Evolutionary conservation across 1,140 invertebrate genomes (phyloP).

Genomic region (Trichonephila inaurata): DNA sequence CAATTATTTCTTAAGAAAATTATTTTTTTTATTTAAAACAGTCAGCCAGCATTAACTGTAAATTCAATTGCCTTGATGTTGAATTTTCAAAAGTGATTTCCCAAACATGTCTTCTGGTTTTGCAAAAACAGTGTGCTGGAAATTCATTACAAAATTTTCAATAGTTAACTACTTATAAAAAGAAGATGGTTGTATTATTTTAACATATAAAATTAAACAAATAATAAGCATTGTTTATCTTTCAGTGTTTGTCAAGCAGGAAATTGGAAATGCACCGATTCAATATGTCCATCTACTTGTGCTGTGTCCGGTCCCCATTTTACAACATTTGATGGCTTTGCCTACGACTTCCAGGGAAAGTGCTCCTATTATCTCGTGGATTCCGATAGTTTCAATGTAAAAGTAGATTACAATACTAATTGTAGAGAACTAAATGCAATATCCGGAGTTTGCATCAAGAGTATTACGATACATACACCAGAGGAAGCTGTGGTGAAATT

Average conservation of each 20-base stretch:
- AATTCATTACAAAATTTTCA: no score
- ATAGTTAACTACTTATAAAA: no score
- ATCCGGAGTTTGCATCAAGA: conserved; percentile 88
- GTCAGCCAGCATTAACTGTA: no score
- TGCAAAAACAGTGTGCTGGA: no score
- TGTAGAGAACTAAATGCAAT: conserved; percentile 84
- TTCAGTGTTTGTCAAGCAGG: conserved; percentile 86
- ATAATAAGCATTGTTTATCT: not conserved
- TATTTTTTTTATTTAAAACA: no score
- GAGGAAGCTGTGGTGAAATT: conserved; percentile 84
- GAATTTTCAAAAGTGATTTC: no score
- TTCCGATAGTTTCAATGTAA: conserved; percentile 84
- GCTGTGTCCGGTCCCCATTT: conserved; percentile 90
- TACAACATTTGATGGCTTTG: conserved; percentile 90
- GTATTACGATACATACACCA: conserved; percentile 85
- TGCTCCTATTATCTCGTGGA: conserved; percentile 81
- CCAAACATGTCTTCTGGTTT: no score
- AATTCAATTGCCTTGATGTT: no score
- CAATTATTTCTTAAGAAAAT: no score
- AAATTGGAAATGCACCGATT: conserved; percentile 89
- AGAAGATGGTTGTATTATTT: no score
- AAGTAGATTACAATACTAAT: conserved; percentile 91
- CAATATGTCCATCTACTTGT: conserved; percentile 88
- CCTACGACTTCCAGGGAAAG: conserved; percentile 81
- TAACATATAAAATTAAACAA: not conserved